Conservation (phyloP, 2,888 invertebrate genomes). For the Pediacus dermestoides region DNA sequence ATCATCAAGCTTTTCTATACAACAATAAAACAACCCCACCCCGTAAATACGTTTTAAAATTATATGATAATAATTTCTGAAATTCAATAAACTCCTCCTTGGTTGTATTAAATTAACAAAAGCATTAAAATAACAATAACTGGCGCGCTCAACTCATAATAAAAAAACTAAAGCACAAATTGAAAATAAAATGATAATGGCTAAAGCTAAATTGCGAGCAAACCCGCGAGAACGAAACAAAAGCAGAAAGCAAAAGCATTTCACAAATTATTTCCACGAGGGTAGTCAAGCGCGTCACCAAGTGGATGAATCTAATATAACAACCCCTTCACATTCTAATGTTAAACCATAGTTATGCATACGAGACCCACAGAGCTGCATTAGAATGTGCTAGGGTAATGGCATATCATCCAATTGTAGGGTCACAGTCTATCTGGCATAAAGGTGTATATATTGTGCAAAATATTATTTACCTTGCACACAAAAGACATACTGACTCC, state of each 20-base stretch:
- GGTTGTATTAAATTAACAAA: too few relatives aligned
- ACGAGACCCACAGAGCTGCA: conserved; percentile 38
- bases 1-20: too few relatives aligned
- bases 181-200: conserved; percentile 23
- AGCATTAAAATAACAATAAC: too few relatives aligned
- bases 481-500: conserved; percentile 49
- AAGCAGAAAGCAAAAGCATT: conserved; percentile 40
- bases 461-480: conserved; percentile 71
- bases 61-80: too few relatives aligned
- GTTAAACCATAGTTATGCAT: conserved; percentile 49
- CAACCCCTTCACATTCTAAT: conserved; percentile 45
- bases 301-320: conserved; percentile 48
- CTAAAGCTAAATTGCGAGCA: conserved; percentile 31
- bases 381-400: background rate
- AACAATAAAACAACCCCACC: too few relatives aligned
- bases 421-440: conserved; percentile 45
- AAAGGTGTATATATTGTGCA: conserved; percentile 68
- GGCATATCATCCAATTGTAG: conserved; percentile 16
- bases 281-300: conserved; percentile 43
- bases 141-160: too few relatives aligned
- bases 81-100: too few relatives aligned
- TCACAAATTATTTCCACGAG: conserved; percentile 42
- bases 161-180: conserved; percentile 7
- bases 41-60: too few relatives aligned
- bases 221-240: conserved; percentile 31